These are phyloP conservation scores for Lingula anatina DNA, from an alignment of 2,888 invertebrate genomes.

Conservation along the genomic window DNA sequence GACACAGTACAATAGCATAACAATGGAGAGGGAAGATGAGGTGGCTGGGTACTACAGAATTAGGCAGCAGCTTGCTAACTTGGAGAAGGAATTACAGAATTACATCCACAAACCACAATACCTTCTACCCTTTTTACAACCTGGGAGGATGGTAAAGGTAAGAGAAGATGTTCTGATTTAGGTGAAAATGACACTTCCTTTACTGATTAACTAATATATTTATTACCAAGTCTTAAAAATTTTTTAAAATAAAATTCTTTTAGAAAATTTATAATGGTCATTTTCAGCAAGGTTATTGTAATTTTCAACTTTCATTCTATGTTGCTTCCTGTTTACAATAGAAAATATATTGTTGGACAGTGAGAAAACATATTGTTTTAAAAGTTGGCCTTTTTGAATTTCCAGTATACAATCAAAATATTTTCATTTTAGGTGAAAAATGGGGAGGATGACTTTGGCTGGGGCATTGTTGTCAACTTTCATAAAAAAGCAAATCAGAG, in stretches of 20 bases:
- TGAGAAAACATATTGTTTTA: no score
- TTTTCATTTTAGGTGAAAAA: constrained; percentile 69
- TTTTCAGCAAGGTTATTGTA: no score
- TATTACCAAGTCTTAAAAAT: no score
- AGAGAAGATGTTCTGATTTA: constrained; percentile 1
- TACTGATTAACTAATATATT: no score
- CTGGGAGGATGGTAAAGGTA: constrained; percentile 88
- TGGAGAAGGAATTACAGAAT: constrained; percentile 70
- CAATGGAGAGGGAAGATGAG: constrained; percentile 68
- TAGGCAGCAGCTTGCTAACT: constrained; percentile 70
- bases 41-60: constrained; percentile 81
- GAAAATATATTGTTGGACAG: no score
- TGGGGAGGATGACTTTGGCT: constrained; percentile 81
- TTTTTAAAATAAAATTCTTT: no score
- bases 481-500: constrained; percentile 62
- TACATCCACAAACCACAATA: constrained; percentile 82
- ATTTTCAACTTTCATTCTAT: no score
- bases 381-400: no score
- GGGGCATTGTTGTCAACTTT: constrained; percentile 94
- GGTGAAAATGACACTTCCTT: no score
- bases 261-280: no score
- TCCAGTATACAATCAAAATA: no score
- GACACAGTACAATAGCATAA: constrained; percentile 28
- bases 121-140: constrained; percentile 87
- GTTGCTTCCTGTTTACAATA: no score